Percentiles rank a stretch among this genome's conserved stretches.
Evolutionary conservation across 1,140 invertebrate species (phyloP).

Genomic region (Camponotus floridanus): DNA sequence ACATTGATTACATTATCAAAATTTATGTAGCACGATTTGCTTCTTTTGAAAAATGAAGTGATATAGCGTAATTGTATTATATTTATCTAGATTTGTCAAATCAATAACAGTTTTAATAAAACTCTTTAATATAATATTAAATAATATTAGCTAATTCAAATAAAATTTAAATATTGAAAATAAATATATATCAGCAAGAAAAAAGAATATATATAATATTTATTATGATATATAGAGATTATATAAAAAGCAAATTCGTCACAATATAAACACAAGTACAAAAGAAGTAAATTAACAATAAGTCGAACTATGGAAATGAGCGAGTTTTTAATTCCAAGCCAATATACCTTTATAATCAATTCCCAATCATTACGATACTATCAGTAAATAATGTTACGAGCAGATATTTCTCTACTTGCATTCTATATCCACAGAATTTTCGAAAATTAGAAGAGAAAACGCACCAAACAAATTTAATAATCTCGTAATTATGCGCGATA

Average conservation of each 20-base stretch:
- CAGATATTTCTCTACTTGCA: background rate
- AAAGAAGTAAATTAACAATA: slow-evolving; percentile 12
- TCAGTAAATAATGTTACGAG: slow-evolving; percentile 20
- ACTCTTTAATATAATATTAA: background rate
- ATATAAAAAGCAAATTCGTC: background rate
- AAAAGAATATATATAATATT: background rate
- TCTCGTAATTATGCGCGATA: slow-evolving; percentile 31
- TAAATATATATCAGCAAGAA: background rate
- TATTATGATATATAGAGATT: background rate
- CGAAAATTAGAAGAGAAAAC: background rate
- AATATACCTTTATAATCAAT: background rate
- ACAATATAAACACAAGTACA: background rate
- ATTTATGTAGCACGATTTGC: background rate
- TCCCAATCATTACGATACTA: background rate
- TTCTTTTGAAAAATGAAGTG: background rate
- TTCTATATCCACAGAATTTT: slow-evolving; percentile 5
- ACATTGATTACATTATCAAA: slow-evolving; percentile 1
- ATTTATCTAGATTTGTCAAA: background rate
- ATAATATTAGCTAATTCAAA: background rate
- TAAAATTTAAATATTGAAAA: background rate
- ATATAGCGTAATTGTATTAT: background rate
- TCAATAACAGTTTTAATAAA: background rate
- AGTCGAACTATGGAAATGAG: slow-evolving; percentile 8
- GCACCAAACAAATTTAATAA: slow-evolving; percentile 14
- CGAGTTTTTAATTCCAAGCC: slow-evolving; percentile 45